Conservation (phyloP, 1,140 invertebrate species). For the Hormaphis cornu region DNA sequence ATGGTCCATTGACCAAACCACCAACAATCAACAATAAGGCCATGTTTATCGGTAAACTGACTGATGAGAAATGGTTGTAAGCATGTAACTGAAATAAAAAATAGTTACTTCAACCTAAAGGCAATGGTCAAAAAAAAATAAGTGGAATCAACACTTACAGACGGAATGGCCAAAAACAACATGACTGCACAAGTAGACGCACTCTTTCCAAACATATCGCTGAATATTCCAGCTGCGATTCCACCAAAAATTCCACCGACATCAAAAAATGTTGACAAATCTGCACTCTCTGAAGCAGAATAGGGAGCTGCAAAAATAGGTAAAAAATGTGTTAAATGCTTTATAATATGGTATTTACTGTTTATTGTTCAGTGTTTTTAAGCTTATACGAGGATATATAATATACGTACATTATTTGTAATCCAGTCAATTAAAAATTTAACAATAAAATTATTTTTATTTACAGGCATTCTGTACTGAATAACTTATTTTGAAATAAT, state of each 20-base stretch:
- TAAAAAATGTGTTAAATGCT: background rate
- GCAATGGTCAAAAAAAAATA: no score
- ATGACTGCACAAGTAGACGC: slow-evolving; percentile 76
- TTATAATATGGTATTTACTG: no score
- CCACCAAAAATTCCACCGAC: slow-evolving; percentile 80
- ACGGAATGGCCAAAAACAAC: slow-evolving; percentile 67
- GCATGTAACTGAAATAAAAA: background rate
- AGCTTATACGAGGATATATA: no score
- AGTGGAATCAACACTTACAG: background rate
- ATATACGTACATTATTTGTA: no score
- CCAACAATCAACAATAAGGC: slow-evolving; percentile 67
- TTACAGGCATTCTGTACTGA: no score
- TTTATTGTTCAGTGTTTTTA: no score
- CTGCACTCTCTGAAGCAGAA: slow-evolving; percentile 61
- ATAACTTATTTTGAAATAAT: no score
- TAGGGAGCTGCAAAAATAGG: slow-evolving; percentile 53
- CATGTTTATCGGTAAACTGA: slow-evolving; percentile 38
- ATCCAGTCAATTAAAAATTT: no score
- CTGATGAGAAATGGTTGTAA: background rate
- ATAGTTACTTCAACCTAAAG: background rate
- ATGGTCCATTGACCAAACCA: slow-evolving; percentile 85
- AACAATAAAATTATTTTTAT: no score
- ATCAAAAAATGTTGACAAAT: slow-evolving; percentile 84
- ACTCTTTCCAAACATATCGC: slow-evolving; percentile 72
- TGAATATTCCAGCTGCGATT: slow-evolving; percentile 76